Evolutionary conservation across 53 echinoderm and acorn worm genomes (phyloP).

Genomic region (Temnopleurus reevesii): DNA sequence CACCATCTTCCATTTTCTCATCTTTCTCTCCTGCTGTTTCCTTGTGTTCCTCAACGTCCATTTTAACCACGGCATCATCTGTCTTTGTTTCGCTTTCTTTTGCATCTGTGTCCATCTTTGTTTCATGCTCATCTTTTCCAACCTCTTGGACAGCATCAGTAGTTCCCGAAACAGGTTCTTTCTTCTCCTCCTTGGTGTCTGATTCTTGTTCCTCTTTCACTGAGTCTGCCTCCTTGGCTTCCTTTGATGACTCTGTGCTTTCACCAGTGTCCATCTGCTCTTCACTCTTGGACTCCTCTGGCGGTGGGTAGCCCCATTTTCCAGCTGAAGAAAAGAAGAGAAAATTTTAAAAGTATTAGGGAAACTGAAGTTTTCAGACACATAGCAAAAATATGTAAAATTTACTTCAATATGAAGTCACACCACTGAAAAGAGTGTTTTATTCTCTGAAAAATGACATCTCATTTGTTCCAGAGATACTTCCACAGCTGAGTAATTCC

Average conservation of each 20-base stretch:
- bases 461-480: too few species aligned
- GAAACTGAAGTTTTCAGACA: too few species aligned
- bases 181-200: neutral
- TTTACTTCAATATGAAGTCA: too few species aligned
- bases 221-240: neutral
- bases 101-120: neutral
- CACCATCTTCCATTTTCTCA: neutral
- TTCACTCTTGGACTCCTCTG: neutral
- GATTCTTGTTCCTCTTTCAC: neutral
- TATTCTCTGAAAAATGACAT: too few species aligned
- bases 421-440: too few species aligned
- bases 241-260: neutral
- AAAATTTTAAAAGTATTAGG: neutral
- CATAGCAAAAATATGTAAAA: too few species aligned
- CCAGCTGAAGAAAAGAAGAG: constrained; percentile 7
- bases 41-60: neutral
- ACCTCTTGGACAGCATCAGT: neutral
- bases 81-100: neutral
- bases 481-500: too few species aligned
- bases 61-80: neutral
- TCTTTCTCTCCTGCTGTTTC: neutral
- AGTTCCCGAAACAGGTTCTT: neutral
- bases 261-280: constrained; percentile 33
- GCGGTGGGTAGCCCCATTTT: constrained; percentile 27
- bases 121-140: neutral